phyloP scores from a whole-genome alignment of 2,888 invertebrate genomes.

The Eurytoma adleriae region DNA sequence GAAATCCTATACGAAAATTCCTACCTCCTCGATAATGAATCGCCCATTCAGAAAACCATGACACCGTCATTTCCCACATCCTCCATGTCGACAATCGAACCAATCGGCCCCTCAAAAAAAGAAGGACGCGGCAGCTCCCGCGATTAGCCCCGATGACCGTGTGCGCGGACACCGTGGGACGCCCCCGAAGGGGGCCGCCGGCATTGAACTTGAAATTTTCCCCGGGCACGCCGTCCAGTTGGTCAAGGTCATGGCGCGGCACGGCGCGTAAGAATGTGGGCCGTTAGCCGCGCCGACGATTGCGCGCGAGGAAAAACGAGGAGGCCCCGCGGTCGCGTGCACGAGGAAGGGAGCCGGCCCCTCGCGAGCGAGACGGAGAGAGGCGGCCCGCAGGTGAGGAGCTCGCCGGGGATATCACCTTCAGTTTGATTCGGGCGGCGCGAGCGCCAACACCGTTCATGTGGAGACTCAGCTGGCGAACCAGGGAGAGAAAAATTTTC shows the following conservation, averaged over 20 bases:
- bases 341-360: too few relatives aligned
- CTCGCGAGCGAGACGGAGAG: conserved; percentile 3
- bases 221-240: conserved; percentile 38
- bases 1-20: too few relatives aligned
- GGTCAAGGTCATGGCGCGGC: conserved; percentile 64
- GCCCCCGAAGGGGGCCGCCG: conserved; percentile 35
- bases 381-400: not conserved
- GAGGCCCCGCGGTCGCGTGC: not conserved
- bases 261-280: conserved; percentile 59
- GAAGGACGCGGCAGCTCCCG: not conserved
- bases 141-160: not conserved
- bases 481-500: conserved; percentile 4
- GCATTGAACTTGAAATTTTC: too few relatives aligned
- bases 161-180: not conserved
- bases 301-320: not conserved
- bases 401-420: not conserved
- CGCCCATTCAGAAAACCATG: too few relatives aligned
- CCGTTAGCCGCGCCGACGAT: conserved; percentile 57
- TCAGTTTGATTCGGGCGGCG: conserved; percentile 45
- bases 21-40: too few relatives aligned
- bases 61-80: too few relatives aligned
- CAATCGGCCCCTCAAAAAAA: too few relatives aligned
- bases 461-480: conserved; percentile 46
- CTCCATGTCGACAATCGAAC: too few relatives aligned
- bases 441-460: conserved; percentile 28